Evolutionary conservation across 2,113 vertebrate species (phyloP), one percentile per base, ranked within the genome.

Genomic region (Carassius auratus): DNA sequence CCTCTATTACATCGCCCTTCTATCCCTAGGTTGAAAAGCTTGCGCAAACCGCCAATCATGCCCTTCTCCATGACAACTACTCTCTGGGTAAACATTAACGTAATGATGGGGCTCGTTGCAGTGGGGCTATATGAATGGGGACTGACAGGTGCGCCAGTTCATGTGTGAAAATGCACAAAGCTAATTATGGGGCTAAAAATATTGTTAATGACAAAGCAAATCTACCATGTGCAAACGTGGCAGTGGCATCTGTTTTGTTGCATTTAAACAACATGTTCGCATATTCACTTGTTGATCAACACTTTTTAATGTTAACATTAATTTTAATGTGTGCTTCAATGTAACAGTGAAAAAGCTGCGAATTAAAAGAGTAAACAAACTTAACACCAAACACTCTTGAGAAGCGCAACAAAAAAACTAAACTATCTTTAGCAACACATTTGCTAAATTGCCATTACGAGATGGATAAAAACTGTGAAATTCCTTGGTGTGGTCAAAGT

Each of bases 41-140:
- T 36, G 81, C 45, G 76, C 84, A 88, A 85, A 87, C 83, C 19
- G 42, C 86, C 79, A 85, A 89, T 89, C 78, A 83, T 85, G 79
- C 17, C 77, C 83, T 87, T 83, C 64, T 79, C 77, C 81, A 83
- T 83, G 88, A 85, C 86, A 85, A 81, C 75, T 36, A 17, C 61
- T 86, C 78, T 75, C 86, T 75, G 66, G 82, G 79, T 76, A 87
- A 89, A 87, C 81, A 89, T 87, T 83, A 83, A 80, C 42, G 36
- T 89, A 89, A 89, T 85, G 74, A 89, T 42, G 45, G 79, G 85
- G 23, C 71, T 85, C n/a, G 50, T 68, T 45, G 52, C 33, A 30
- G 77, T 30, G 80, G 71, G 14, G 52, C 76, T 82, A 50, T 23
- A 42, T 71, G 84, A 48, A 73, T 57, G 74, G 76, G 85, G 57